Base-by-base conservation (phyloP, 2,797 vertebrate species). In the Onychomys arenicola region DNA sequence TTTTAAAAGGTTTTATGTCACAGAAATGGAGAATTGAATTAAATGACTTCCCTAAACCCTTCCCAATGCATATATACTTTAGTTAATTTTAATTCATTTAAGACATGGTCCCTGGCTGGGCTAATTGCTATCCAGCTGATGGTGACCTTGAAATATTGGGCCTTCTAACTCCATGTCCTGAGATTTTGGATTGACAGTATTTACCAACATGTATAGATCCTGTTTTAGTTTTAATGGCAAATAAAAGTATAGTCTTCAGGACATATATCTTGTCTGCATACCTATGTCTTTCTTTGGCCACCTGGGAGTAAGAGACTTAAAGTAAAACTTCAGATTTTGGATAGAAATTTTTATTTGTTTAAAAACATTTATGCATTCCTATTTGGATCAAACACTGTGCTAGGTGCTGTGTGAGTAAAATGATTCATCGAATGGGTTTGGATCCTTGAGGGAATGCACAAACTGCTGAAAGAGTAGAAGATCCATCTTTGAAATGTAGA, bases 401-500 rank as follows among this genome's bases (percentile, higher is more conserved):
- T 97, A 92, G 92, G 73, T 97, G 13, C 83, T 93, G 49, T 89
- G 73, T 94, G 94, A 83, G 76, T 73, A 93, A 90, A 77, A 93
- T 91, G 76, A 92, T 29, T 12, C 63, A 82, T 93, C 86, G 14
- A 19, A 95, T 80, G 67, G 69, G 10, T 87, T 97, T 95, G 61
- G 10, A 59, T 92, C 90, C 90, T 93, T 1, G 0, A 92, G 93
- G 92, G 57, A 95, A 87, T 27, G 92, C 88, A 90, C 55, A 95
- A 96, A 93, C 63, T 73, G 84, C 67, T 76, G 59, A 73, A 97
- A 93, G 87, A 90, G 57, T 93, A 23, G 57, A 87, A 94, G 92
- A 96, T 83, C 78, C 37, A 86, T 96, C 90, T 97, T 97, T 96
- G 69, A 96, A 96, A 97, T 92, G 78, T 81, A 95, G 86, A 90